Evolutionary conservation across 2,797 vertebrate species (phyloP), one percentile per base, ranked within the genome.

Genomic region (Argyrosomus regius): DNA sequence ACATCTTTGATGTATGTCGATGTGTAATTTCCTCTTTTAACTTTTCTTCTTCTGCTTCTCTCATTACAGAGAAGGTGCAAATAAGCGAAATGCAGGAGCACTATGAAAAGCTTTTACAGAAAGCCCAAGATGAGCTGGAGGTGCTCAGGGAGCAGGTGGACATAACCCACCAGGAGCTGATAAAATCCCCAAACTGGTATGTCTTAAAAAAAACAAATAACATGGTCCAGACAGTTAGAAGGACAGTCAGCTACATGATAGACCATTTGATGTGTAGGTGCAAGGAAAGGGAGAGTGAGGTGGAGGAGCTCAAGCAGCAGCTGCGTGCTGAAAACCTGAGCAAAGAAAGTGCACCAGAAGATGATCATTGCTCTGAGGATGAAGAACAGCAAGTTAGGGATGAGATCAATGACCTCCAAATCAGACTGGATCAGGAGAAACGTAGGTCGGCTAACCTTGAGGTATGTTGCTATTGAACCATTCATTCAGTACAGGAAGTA

Each of bases 381-480:
- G 93, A 92, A 80, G 89, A 90, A 14, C 92, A 93, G 18, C 90
- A 59, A 56, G 84, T 96, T 53, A 95, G 84, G 45, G 88, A 90
- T 18, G 94, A 97, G 88, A 93, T 89, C n/a, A 86, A 93, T 73
- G 69, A 84, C 46, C 82, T 94, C 43, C 89, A 89, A 64, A 65
- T 24, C 64, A 91, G 90, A 46, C 91, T 96, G 60, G 91, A 93
- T 67, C 90, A 95, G 74, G 96, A 96, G 81, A 95, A 73, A 78
- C 92, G 72, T 6, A 94, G 88, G 72, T 94, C 91, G 3, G 87
- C 94, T 8, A 92, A 94, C 41, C 90, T 96, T 35, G 90, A 93
- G 96, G 97, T 98, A 81, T 2, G 8, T 56, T 3, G 28, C 41
- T 1, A 59, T 39, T 66, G 1, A 58, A 35, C 26, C 1, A 4